Conservation (phyloP, 2,113 vertebrate genomes). For the Saiga tatarica region DNA sequence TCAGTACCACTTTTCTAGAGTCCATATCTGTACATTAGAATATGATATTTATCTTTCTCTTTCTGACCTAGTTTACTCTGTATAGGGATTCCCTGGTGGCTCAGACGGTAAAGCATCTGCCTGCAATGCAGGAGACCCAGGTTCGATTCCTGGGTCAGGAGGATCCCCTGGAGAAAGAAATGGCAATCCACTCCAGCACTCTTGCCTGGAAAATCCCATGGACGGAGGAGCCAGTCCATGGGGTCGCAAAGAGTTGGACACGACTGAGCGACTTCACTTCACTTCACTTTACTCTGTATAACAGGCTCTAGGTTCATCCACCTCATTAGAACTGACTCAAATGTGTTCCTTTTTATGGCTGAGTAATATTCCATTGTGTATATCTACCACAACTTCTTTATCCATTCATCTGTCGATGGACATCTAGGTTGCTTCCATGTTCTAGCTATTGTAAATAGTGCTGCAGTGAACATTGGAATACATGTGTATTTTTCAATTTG, state of each 20-base stretch:
- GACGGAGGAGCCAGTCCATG: no score
- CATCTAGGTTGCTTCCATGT: not conserved
- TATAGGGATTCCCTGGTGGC: not conserved
- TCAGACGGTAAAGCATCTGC: no score
- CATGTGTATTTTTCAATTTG: not conserved
- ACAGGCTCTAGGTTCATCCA: not conserved
- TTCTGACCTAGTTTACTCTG: not conserved
- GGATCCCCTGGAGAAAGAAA: no score
- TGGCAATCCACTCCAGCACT: no score
- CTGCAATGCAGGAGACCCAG: no score
- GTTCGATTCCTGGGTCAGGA: no score
- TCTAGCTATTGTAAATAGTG: not conserved
- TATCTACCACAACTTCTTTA: not conserved
- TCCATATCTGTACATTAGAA: not conserved
- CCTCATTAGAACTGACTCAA: not conserved
- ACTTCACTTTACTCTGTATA: not conserved
- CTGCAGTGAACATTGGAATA: not conserved
- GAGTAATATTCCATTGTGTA: not conserved
- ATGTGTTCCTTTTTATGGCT: not conserved
- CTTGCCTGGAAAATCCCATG: no score
- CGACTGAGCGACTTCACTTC: no score
- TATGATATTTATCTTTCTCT: not conserved
- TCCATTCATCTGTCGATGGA: not conserved
- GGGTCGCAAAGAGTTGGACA: no score
- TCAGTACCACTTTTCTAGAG: not conserved